Percentiles rank a stretch among this genome's conserved stretches.
phyloP scores from a whole-genome alignment of 2,888 invertebrate genomes.

The Geotrupes spiniger region DNA sequence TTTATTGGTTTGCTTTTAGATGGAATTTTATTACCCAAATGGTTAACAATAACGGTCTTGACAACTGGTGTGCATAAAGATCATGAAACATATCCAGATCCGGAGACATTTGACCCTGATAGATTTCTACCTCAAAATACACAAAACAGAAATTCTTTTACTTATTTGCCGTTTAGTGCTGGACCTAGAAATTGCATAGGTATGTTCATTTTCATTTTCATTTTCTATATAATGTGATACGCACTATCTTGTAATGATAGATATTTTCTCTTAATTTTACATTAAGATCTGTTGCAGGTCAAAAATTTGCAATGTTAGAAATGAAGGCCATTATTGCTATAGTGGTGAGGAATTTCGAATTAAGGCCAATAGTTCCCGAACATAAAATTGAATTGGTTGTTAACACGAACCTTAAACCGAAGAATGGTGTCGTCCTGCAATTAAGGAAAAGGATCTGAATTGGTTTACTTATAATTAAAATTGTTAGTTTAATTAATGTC shows the following conservation, averaged over 20 bases:
- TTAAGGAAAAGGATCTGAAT: no score
- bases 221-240: no score
- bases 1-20: slow-evolving; percentile 31
- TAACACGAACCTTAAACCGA: slow-evolving; percentile 51
- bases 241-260: no score
- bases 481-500: no score
- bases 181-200: slow-evolving; percentile 13
- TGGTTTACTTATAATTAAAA: no score
- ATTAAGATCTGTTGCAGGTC: slow-evolving; percentile 39
- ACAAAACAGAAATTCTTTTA: slow-evolving; percentile 1
- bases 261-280: no score
- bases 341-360: slow-evolving; percentile 51
- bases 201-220: no score
- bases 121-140: slow-evolving; percentile 15
- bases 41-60: slow-evolving; percentile 48
- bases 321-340: slow-evolving; percentile 53
- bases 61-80: slow-evolving; percentile 31
- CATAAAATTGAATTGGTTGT: slow-evolving; percentile 48
- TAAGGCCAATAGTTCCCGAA: slow-evolving; percentile 26
- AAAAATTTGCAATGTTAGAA: slow-evolving; percentile 52
- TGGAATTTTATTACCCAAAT: slow-evolving; percentile 38
- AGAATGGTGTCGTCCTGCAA: slow-evolving; percentile 42
- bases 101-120: slow-evolving; percentile 23
- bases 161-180: slow-evolving; percentile 11
- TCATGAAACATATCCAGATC: slow-evolving; percentile 21